phyloP scores from a whole-genome alignment of 2,888 invertebrate genomes.

The Ceriagrion tenellum region DNA sequence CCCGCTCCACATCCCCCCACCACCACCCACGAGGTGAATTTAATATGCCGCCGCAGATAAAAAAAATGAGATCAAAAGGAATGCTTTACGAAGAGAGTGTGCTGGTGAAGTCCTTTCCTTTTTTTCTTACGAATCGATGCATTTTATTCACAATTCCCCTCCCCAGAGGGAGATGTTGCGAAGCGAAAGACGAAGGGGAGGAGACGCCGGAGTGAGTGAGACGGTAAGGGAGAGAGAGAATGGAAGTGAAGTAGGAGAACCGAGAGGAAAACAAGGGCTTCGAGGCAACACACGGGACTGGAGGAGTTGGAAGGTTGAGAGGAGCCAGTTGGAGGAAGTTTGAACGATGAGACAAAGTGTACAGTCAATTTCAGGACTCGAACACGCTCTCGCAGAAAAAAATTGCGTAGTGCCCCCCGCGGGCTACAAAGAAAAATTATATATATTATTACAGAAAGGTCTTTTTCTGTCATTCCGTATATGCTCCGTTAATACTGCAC shows the following conservation, averaged over 20 bases:
- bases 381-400: no score
- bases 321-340: constrained; percentile 74
- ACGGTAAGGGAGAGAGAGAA: neutral
- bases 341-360: constrained; percentile 72
- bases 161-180: constrained; percentile 49
- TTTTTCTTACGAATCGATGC: neutral
- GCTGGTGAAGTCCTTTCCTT: constrained; percentile 11
- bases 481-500: no score
- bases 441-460: no score
- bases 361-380: neutral
- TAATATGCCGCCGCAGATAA: neutral
- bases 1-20: neutral
- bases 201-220: neutral
- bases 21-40: neutral
- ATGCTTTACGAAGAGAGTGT: neutral
- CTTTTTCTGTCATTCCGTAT: no score
- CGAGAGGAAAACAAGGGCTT: neutral
- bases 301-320: constrained; percentile 71
- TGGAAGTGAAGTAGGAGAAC: constrained; percentile 70
- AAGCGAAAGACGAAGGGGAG: neutral
- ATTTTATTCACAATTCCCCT: neutral
- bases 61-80: constrained; percentile 39
- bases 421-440: no score
- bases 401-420: no score
- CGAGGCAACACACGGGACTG: constrained; percentile 72